Conservation (phyloP, 2,797 vertebrate genomes). For the Apodemus agrarius region DNA sequence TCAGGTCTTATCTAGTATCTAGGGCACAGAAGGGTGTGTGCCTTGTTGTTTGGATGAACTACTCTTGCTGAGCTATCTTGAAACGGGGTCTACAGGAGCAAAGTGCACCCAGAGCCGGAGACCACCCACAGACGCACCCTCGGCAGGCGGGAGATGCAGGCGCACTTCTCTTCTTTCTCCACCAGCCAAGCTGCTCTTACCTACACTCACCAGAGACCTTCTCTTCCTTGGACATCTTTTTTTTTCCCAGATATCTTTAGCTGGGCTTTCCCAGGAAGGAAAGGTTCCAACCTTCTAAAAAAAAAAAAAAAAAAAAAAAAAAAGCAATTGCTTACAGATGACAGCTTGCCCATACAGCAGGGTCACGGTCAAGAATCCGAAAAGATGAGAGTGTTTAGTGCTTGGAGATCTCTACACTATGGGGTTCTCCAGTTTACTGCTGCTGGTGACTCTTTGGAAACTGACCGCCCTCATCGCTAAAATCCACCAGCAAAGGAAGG, state of each 20-base stretch:
- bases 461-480: background rate
- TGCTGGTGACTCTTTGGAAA: background rate
- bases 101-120: background rate
- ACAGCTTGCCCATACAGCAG: background rate
- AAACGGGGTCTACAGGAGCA: constrained; percentile 6
- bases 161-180: background rate
- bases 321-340: background rate
- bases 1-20: constrained; percentile 57
- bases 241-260: background rate
- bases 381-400: background rate
- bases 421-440: background rate
- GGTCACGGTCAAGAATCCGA: background rate
- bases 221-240: background rate
- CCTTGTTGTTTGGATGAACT: background rate
- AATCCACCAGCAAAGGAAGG: background rate
- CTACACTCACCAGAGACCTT: background rate
- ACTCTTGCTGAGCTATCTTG: background rate
- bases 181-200: background rate
- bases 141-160: background rate
- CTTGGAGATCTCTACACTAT: background rate
- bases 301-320: background rate
- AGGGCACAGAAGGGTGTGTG: background rate
- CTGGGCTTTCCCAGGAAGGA: background rate
- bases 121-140: background rate
- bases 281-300: background rate